A percentile compares a stretch with the other conserved stretches of the same genome.
Conservation (phyloP, 2,113 vertebrate genomes). For the Seriola quinqueradiata region DNA sequence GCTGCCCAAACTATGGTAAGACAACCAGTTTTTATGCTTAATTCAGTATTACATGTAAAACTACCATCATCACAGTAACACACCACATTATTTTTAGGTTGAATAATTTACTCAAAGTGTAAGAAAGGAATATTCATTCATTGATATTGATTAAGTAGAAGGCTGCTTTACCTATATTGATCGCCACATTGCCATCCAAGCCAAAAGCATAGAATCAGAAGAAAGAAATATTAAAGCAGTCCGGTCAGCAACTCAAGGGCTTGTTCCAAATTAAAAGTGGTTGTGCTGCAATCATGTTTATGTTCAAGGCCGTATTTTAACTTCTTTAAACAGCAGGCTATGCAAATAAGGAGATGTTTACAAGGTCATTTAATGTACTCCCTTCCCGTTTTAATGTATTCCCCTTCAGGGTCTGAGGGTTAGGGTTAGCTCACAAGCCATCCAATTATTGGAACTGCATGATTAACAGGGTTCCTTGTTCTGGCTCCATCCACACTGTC, state of each 20-base stretch:
- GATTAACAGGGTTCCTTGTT: slow-evolving; percentile 3
- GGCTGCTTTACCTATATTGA: not conserved
- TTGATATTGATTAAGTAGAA: not conserved
- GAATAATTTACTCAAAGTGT: too few species aligned
- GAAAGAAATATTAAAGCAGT: not conserved
- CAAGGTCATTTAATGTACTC: not conserved
- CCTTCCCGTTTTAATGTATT: slow-evolving; percentile 18
- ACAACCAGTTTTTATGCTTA: slow-evolving; percentile 14
- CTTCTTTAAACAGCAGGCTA: slow-evolving; percentile 19
- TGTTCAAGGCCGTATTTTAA: slow-evolving; percentile 6
- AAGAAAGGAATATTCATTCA: not conserved
- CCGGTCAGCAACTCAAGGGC: not conserved
- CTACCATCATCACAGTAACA: not conserved
- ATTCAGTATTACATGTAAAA: not conserved
- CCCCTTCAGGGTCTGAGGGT: not conserved
- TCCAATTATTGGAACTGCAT: slow-evolving; percentile 17
- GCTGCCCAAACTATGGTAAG: slow-evolving; percentile 89
- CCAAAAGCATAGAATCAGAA: slow-evolving; percentile 18
- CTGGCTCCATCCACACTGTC: not conserved
- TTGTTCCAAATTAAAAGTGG: slow-evolving; percentile 6
- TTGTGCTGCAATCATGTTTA: slow-evolving; percentile 22
- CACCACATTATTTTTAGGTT: not conserved
- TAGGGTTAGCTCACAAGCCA: slow-evolving; percentile 20
- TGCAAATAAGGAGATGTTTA: slow-evolving; percentile 30
- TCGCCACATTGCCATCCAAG: not conserved